These are phyloP conservation scores for Diaphora mendica DNA, from an alignment of 2,888 invertebrate species.

Conservation along the genomic window DNA sequence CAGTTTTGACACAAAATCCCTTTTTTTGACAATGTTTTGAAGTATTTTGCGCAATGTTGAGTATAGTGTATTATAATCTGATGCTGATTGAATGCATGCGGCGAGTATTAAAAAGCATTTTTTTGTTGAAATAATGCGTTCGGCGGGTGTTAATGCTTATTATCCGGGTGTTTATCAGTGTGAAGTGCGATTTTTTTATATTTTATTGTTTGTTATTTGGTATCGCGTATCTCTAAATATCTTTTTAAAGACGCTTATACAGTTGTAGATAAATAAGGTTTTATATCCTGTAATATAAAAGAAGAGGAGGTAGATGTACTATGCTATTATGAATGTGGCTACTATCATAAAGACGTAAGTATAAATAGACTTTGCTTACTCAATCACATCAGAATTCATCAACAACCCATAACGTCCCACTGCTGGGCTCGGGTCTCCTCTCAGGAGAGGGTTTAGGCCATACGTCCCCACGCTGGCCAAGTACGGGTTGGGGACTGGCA, in stretches of 20 bases:
- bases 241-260: background rate
- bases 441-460: no score
- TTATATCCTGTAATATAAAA: background rate
- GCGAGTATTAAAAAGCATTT: conserved; percentile 34
- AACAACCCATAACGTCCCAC: no score
- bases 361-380: background rate
- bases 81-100: conserved; percentile 46
- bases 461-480: no score
- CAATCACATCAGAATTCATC: no score
- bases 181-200: conserved; percentile 17
- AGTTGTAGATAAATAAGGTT: background rate
- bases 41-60: conserved; percentile 61
- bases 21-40: conserved; percentile 57
- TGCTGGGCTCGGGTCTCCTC: no score
- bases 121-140: conserved; percentile 36
- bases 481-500: no score
- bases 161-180: conserved; percentile 36
- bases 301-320: background rate
- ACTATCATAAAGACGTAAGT: background rate
- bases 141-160: conserved; percentile 13
- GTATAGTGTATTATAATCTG: conserved; percentile 47
- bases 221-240: background rate
- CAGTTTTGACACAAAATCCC: conserved; percentile 59
- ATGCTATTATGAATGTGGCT: background rate
- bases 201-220: background rate